Evolutionary conservation across 2,113 vertebrate genomes (phyloP), one percentile per base, ranked within the genome.

Genomic region (Mungos mungo): DNA sequence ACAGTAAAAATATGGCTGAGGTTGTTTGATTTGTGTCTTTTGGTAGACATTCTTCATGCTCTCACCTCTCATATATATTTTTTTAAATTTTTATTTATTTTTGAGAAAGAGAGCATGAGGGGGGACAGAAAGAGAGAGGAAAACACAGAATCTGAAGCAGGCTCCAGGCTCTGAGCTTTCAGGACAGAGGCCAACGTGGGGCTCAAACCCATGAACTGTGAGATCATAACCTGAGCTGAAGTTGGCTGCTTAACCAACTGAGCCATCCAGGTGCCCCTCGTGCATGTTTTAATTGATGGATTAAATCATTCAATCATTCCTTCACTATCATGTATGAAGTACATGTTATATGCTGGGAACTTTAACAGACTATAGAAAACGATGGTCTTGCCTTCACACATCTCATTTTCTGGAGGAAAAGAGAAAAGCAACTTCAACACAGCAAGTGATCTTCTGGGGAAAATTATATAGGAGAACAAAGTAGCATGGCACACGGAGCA

Each of bases 1-100:
- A 14, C 7, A 41, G 15, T 47, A 57, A 83, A 54, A 68, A 35
- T 45, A 47, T 9, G 35, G 6, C 69, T 83, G 69, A 57, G 57
- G 52, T 45, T 29, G 79, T 60, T 60, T 86, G 52, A 33, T 66
- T 45, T 94, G n/a, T 45, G 31, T 33, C 86, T 69, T 87, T 74
- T 47, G 68, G 33, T 35, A 41, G 19, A 82, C 68, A 52, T 54
- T 65, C 7, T 87, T 27, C 50, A 45, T 91, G 7, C 18, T 38
- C 14, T 16, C 15, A 38, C 18, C 10, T 54, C 8, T 81, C 66
- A 21, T 13, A 12, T 47, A 5, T 31, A 66, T 87, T 60, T 60
- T 60, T 60, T 8, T 23, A 23, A 3, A 3, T 60, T 60, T 25
- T 23, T 60, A 60, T 60, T 60, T 60, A 23, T 60, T 60, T 60